Evolutionary conservation across 2,113 vertebrate genomes (phyloP), one percentile per base, ranked within the genome.

Genomic region (Pitta sordida): DNA sequence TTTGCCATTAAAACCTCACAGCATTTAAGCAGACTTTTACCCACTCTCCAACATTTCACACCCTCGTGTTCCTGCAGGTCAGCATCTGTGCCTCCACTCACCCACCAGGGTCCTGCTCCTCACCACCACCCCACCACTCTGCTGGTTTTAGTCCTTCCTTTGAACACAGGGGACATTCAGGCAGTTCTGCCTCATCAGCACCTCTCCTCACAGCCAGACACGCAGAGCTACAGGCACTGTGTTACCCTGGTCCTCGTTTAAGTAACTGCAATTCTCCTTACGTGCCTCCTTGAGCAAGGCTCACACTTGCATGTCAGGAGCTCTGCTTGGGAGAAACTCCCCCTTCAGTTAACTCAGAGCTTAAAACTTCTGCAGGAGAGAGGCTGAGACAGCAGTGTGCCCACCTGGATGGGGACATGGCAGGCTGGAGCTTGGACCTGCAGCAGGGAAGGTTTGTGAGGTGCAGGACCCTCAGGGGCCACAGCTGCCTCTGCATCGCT

Each of bases 161-260:
- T 48, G 18, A 15, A 36, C 7, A n/a, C 32, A 49, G 60, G 51
- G 67, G 70, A 55, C 10, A 2, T 26, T 53, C 43, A 36, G 59
- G 27, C 53, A n/a, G 1, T 46, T 64, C 44, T 20, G 41, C 43
- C 39, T 26, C 17, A 48, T 5, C 30, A 52, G 23, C 55, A 20
- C 30, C 20, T 58, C 53, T 53, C 30, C 62, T 32, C 34, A 9
- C 0, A 13, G 43, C 32, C 75, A 52, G 44, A 17, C 24, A 26
- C 1, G 30, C 80, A 39, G 37, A 32, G 16, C 59, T 15, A 3
- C 48, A 43, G 39, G 7, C 1, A 2, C 21, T 3, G n/a, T 10
- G 7, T 12, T 1, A 18, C 34, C 48, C 9, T 21, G 7, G 15
- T 14, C 24, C 65, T 62, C 56, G 1, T 5, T 15, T 7, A 15